Evolutionary conservation across 1,140 invertebrate genomes (phyloP), one percentile per base, ranked within the genome.

Genomic region (Acarapis woodi): DNA sequence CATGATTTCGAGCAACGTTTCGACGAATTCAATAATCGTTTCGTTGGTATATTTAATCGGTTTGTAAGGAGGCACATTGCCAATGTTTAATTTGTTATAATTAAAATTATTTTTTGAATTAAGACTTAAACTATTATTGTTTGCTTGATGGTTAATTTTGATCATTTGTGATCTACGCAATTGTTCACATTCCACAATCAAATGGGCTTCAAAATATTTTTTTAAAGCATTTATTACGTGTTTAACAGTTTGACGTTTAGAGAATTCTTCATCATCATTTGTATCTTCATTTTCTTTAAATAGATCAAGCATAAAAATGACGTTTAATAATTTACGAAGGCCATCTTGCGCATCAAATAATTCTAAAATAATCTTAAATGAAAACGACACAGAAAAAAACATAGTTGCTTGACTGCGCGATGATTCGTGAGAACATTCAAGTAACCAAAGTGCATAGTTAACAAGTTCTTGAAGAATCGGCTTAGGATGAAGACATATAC

Each of bases 371-470:
- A 79, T 67, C 47, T 73, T 66, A 54, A 88, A 94, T 37, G 80
- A 72, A 54, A 93, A 90, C 4, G 77, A 74, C 37, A 87, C 62
- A 15, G 47, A 37, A 53, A 94, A 93, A 54, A 94, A 96, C 80
- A 94, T 90, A 9, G 82, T 82, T 1, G 85, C 82, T 57, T 93
- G 80, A 50, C 82, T 88, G 42, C 82, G 62, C 24, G 83, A 83
- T 0, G 82, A 90, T 55, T 88, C 78, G 51, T 96, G 85, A 16
- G 80, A 88, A 48, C 82, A 80, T 50, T 90, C 85, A 21, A 96
- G 53, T 19, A 94, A 57, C 83, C 85, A 94, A 1, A 94, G 54
- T 0, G 74, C 71, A 54, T 90, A 87, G 38, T 32, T 23, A 14
- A 48, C 45, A 10, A 48, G 23, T 10, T 47, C 40, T 21, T 38